phyloP scores from a whole-genome alignment of 2,113 vertebrate species.

The Amphilophus citrinellus region DNA sequence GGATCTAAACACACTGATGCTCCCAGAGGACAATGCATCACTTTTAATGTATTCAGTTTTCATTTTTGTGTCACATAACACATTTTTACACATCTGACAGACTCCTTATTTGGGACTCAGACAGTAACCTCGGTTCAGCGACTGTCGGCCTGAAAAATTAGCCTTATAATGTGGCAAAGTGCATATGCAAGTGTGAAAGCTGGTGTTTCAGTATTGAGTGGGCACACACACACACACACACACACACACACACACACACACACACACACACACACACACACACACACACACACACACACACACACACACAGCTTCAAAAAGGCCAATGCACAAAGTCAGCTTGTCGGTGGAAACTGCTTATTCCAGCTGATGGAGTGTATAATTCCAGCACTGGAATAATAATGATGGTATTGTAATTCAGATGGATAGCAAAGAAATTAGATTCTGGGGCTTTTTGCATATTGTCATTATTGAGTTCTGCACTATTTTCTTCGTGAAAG shows the following conservation, averaged over 20 bases:
- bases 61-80: constrained; percentile 4
- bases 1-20: not conserved
- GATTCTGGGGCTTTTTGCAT: constrained; percentile 70
- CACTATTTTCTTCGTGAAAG: constrained; percentile 50
- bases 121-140: constrained; percentile 24
- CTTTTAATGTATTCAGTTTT: constrained; percentile 10
- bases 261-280: no score
- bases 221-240: no score
- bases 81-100: constrained; percentile 41
- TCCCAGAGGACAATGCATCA: constrained; percentile 44
- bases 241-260: no score
- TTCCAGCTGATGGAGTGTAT: constrained; percentile 75
- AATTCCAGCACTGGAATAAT: constrained; percentile 77
- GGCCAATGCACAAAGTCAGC: constrained; percentile 49
- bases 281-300: not conserved
- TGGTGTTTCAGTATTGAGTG: not conserved
- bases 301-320: constrained; percentile 20
- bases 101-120: constrained; percentile 17
- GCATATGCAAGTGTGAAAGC: not conserved
- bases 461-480: constrained; percentile 71
- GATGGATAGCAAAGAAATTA: constrained; percentile 75
- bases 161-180: constrained; percentile 41
- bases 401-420: constrained; percentile 79
- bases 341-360: constrained; percentile 66
- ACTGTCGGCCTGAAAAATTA: constrained; percentile 29